Evolutionary conservation across 1,140 invertebrate genomes (phyloP).

Genomic region (Zelostemma sp.): DNA sequence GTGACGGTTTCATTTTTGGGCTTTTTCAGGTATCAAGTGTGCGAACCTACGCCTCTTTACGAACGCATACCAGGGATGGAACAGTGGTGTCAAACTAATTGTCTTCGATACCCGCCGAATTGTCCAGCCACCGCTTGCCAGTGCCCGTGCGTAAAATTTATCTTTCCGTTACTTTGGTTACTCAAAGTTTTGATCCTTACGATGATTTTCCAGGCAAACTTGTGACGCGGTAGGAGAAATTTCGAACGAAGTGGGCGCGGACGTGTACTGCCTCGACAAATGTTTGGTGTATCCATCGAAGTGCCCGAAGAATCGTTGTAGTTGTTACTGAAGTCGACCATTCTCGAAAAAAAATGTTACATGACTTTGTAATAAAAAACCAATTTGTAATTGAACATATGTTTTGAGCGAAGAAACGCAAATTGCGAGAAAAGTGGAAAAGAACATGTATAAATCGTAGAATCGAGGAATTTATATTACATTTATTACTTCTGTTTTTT

Average conservation of each 20-base stretch:
- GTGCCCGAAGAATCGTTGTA: constrained; percentile 80
- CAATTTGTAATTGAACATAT: constrained; percentile 1
- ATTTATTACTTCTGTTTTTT: constrained; percentile 64
- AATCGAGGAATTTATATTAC: constrained; percentile 69
- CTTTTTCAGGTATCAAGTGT: constrained; percentile 79
- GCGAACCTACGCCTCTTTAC: constrained; percentile 75
- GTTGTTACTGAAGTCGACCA: constrained; percentile 73
- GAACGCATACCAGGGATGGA: constrained; percentile 79
- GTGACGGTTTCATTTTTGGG: too few species aligned
- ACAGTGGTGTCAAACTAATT: constrained; percentile 87
- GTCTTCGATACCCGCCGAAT: constrained; percentile 86
- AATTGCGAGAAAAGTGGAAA: constrained; percentile 18
- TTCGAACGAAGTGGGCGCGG: constrained; percentile 78
- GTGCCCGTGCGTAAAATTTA: constrained; percentile 81
- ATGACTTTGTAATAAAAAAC: not conserved
- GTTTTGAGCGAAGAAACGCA: too few species aligned
- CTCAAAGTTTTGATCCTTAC: constrained; percentile 14
- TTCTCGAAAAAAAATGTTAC: constrained; percentile 20
- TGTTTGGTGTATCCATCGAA: constrained; percentile 81
- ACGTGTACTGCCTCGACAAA: constrained; percentile 86
- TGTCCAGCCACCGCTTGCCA: constrained; percentile 81
- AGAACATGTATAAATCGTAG: constrained; percentile 18
- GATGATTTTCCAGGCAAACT: constrained; percentile 74
- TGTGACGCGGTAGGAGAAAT: constrained; percentile 85
- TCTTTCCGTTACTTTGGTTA: not conserved